A percentile compares a stretch with the other conserved stretches of the same genome.
These are phyloP conservation scores for Noctua comes DNA, from an alignment of 2,888 invertebrate genomes.

Conservation along the genomic window DNA sequence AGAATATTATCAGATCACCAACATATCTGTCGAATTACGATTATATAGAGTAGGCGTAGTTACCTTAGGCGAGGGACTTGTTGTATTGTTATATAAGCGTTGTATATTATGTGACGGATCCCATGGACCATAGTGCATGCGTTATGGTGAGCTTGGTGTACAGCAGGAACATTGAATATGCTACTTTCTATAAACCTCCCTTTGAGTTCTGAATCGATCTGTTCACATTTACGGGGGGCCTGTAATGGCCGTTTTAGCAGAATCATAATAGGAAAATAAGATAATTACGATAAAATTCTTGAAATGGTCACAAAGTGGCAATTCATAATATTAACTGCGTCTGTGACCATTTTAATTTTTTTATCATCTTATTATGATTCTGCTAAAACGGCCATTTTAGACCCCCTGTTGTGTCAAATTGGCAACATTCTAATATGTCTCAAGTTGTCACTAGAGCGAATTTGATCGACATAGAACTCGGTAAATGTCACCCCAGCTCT, in stretches of 20 bases:
- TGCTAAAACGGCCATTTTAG: too few relatives aligned
- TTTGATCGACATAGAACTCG: background rate
- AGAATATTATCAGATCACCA: slow-evolving; percentile 61
- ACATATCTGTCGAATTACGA: slow-evolving; percentile 69
- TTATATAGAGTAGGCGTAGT: slow-evolving; percentile 79
- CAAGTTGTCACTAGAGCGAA: background rate
- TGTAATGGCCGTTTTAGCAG: too few relatives aligned
- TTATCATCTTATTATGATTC: too few relatives aligned
- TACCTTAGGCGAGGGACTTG: slow-evolving; percentile 72
- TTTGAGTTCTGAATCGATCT: background rate
- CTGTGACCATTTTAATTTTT: too few relatives aligned
- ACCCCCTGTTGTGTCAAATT: background rate
- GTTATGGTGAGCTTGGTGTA: slow-evolving; percentile 43
- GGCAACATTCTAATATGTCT: background rate
- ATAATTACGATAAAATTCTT: too few relatives aligned
- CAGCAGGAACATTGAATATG: slow-evolving; percentile 56
- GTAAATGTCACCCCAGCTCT: background rate
- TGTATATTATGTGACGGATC: slow-evolving; percentile 50
- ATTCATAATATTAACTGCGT: too few relatives aligned
- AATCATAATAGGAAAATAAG: too few relatives aligned
- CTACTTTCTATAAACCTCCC: slow-evolving; percentile 53
- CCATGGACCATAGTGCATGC: slow-evolving; percentile 70
- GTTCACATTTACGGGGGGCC: background rate
- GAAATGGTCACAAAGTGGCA: too few relatives aligned
- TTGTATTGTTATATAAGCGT: slow-evolving; percentile 65